Percentiles rank a stretch among this genome's conserved stretches.
These are phyloP conservation scores for Cylindroiulus punctatus DNA, from an alignment of 2,888 invertebrate species.

Conservation along the genomic window DNA sequence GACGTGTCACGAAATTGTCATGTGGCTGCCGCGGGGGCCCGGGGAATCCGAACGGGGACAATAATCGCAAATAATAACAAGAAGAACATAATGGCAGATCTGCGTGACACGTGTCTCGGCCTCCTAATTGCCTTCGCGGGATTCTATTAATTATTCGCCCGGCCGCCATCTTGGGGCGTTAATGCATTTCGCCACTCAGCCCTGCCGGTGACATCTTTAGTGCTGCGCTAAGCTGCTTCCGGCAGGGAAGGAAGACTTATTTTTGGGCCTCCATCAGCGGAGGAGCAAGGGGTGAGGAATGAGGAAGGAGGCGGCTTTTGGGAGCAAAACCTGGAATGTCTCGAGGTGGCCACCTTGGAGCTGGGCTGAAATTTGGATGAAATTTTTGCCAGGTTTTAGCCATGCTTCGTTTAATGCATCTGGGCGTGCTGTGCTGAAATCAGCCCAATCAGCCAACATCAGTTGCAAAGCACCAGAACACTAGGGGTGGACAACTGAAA, in stretches of 20 bases:
- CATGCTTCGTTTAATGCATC: neutral
- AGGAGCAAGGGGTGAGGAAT: neutral
- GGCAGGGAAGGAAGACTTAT: constrained; percentile 1
- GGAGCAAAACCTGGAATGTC: neutral
- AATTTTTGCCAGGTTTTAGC: too few species aligned
- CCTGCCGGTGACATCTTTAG: constrained; percentile 35
- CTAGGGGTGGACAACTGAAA: too few species aligned
- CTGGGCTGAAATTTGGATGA: too few species aligned
- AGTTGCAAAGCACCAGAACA: too few species aligned
- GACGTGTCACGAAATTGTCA: constrained; percentile 27
- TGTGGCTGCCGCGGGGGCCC: neutral
- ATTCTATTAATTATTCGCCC: constrained; percentile 24
- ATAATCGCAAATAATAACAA: constrained; percentile 15
- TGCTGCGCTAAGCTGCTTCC: neutral
- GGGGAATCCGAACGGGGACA: constrained; percentile 1
- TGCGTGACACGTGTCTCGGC: neutral
- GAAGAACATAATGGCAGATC: neutral
- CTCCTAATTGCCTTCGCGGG: neutral
- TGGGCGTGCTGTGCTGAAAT: neutral
- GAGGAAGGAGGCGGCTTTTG: neutral
- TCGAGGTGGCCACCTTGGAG: too few species aligned
- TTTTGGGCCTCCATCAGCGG: neutral
- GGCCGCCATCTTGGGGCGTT: neutral
- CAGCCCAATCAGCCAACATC: too few species aligned
- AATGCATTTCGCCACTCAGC: neutral